Evolutionary conservation across 2,113 vertebrate species (phyloP).

Genomic region (Grantiella picta): DNA sequence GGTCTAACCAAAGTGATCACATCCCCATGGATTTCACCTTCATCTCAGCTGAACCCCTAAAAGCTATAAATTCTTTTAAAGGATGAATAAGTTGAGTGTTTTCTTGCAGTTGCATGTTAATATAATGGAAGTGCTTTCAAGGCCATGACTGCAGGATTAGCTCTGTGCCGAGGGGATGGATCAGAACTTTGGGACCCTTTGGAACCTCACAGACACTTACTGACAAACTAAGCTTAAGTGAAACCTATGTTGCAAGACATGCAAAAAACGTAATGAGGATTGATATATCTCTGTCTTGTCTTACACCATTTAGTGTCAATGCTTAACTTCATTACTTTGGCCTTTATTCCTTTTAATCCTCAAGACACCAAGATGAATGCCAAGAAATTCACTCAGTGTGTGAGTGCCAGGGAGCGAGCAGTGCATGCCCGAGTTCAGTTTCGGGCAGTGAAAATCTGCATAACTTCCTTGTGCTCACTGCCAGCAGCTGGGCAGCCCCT

Average conservation of each 20-base stretch:
- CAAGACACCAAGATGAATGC: not conserved
- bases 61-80: not conserved
- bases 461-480: not conserved
- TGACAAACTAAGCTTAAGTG: not conserved
- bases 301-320: not conserved
- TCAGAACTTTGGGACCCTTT: not conserved
- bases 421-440: fast-evolving
- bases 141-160: not conserved
- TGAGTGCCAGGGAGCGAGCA: not conserved
- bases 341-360: not conserved
- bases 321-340: not conserved
- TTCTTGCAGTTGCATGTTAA: not conserved
- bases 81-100: not conserved
- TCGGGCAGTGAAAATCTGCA: not conserved
- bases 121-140: not conserved
- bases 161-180: not conserved
- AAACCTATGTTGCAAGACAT: not conserved
- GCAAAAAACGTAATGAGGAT: not conserved
- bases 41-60: not conserved
- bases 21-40: not conserved
- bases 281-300: not conserved
- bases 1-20: not conserved
- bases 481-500: not conserved
- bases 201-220: not conserved
- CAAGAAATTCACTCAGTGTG: not conserved